phyloP scores from a whole-genome alignment of 2,113 vertebrate genomes.

The Centropus unirufus region DNA sequence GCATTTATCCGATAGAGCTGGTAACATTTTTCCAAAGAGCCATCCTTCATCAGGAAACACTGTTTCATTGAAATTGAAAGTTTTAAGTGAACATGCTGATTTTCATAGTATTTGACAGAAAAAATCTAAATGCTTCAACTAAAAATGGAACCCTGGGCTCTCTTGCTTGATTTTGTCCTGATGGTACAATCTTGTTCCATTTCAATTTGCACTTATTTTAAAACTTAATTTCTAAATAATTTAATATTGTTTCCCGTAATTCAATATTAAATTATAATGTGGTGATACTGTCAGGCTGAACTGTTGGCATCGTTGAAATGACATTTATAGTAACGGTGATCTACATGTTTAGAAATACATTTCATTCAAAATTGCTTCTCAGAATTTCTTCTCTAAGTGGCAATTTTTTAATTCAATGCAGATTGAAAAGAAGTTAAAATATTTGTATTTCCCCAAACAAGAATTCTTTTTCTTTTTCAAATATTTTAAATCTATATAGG shows the following conservation, averaged over 20 bases:
- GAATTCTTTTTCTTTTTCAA: neutral
- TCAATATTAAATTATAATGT: neutral
- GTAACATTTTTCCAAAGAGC: slow-evolving; percentile 4
- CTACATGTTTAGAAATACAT: neutral
- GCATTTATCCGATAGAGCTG: slow-evolving; percentile 27
- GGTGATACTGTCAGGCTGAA: neutral
- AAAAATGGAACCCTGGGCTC: neutral
- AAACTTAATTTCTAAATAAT: slow-evolving; percentile 28
- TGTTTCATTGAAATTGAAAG: slow-evolving; percentile 4
- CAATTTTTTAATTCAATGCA: neutral
- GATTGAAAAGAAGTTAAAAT: neutral
- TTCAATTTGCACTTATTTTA: slow-evolving; percentile 11
- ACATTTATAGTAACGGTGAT: neutral
- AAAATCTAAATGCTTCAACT: slow-evolving; percentile 2
- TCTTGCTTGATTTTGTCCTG: neutral
- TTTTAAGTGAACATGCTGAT: neutral
- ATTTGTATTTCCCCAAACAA: neutral
- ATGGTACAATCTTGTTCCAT: neutral
- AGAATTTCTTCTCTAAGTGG: neutral
- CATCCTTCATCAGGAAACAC: neutral
- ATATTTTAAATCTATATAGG: neutral
- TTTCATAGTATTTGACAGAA: slow-evolving; percentile 32
- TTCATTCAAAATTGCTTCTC: neutral
- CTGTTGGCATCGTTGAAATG: neutral
- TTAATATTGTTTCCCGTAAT: neutral